These are phyloP conservation scores for Burhinus oedicnemus DNA, from an alignment of 2,113 vertebrate species.

Conservation along the genomic window DNA sequence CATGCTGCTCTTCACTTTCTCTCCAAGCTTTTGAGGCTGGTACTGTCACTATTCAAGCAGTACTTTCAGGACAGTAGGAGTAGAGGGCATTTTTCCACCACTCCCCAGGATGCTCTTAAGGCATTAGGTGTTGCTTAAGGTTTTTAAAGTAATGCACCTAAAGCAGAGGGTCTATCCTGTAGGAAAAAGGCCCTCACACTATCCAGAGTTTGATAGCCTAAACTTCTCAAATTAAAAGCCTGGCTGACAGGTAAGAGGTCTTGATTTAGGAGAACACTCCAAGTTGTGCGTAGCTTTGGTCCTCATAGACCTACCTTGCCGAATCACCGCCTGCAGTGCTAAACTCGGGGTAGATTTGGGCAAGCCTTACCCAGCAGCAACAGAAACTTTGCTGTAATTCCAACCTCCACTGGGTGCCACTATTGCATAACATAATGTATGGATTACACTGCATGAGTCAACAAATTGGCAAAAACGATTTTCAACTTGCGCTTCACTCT, in stretches of 20 bases:
- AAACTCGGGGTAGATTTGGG: background rate
- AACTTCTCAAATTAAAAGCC: background rate
- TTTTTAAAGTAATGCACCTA: background rate
- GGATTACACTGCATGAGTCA: rapidly evolving
- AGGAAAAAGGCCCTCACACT: background rate
- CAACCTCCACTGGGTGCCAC: conserved; percentile 69
- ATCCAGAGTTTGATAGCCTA: background rate
- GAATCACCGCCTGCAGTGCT: background rate
- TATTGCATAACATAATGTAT: conserved; percentile 33
- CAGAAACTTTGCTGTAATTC: background rate
- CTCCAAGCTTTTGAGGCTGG: background rate
- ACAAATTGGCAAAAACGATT: background rate
- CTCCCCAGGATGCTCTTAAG: background rate
- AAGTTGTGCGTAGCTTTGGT: background rate
- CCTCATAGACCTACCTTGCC: background rate
- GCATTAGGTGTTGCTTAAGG: background rate
- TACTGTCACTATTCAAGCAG: rapidly evolving
- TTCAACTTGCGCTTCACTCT: background rate
- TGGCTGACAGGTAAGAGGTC: rapidly evolving
- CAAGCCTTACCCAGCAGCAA: background rate
- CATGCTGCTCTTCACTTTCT: background rate
- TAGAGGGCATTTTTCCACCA: background rate
- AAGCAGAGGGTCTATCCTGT: background rate
- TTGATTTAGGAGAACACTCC: background rate
- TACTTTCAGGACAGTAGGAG: background rate